Conservation (phyloP, 2,113 vertebrate genomes). For the Pomatostomus ruficeps region DNA sequence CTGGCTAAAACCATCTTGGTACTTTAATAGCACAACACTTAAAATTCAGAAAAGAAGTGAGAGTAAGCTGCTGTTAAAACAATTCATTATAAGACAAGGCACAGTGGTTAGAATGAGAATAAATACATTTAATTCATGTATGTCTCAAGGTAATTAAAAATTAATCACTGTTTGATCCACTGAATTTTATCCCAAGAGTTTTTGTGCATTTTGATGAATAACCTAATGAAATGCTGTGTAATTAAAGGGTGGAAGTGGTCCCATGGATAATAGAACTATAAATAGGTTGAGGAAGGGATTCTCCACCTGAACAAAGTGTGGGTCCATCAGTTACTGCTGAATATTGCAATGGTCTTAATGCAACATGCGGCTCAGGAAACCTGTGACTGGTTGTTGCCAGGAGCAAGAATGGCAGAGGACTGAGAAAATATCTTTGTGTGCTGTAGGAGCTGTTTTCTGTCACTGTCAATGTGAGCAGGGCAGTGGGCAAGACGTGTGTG, state of each 20-base stretch:
- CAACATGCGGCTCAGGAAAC: neutral
- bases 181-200: neutral
- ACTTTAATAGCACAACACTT: neutral
- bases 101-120: neutral
- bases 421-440: neutral
- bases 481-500: neutral
- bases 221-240: neutral
- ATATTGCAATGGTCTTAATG: neutral
- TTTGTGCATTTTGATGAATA: neutral
- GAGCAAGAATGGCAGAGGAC: neutral
- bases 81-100: neutral
- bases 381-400: neutral
- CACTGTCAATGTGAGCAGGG: rapidly evolving
- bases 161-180: neutral
- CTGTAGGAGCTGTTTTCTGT: neutral
- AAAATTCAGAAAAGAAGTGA: neutral
- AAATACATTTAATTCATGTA: neutral
- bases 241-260: neutral
- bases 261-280: neutral
- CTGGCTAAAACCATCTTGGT: neutral
- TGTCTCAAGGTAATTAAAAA: neutral
- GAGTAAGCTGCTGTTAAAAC: neutral
- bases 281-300: neutral
- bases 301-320: neutral
- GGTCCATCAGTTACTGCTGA: neutral